Evolutionary conservation across 2,113 vertebrate genomes (phyloP), one percentile per base, ranked within the genome.

Genomic region (Melanerpes aurifrons): DNA sequence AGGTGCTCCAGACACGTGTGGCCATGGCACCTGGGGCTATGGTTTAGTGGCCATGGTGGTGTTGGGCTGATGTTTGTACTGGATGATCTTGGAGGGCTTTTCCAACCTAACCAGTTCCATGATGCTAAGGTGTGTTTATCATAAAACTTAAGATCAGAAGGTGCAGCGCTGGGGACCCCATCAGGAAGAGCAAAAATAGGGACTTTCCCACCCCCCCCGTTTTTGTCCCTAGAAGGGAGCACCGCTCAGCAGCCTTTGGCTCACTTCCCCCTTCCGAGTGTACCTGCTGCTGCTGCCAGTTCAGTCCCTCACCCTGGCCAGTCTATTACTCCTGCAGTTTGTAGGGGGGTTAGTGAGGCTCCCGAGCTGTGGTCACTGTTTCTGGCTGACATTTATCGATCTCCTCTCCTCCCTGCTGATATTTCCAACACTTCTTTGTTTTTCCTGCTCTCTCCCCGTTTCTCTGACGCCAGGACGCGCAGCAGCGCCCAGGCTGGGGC

Each of bases 321-420:
- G 95, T 97, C 97, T 97, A 96, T 98, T 98, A 98, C 97, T 98
- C 97, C 94, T 98, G 95, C 95, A 97, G 98, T 97, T 98, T 97
- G 92, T 90, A 96, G 98, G 98, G 98, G 98, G 98, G 98, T 98
- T 98, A 98, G 97, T 95, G 96, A 98, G 97, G 98, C 98, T 98
- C 98, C 94, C 86, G 98, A 98, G 98, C 89, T 98, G 97, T 98
- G 98, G 98, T 98, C 98, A 98, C 97, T 98, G 98, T 98, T 98
- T 97, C 98, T 97, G 97, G 96, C 96, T 98, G 98, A 98, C 98
- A 98, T 98, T 98, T 98, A 98, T 98, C 98, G 97, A 98, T 98
- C 97, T 98, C 97, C 98, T 98, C 98, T 98, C 97, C 96, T 98
- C 97, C 97, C 86, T 96, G 95, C 96, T 97, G 98, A 97, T 98